Percentiles rank a stretch among this genome's conserved stretches.
These are phyloP conservation scores for Solen grandis DNA, from an alignment of 1,140 invertebrate genomes.

Conservation along the genomic window DNA sequence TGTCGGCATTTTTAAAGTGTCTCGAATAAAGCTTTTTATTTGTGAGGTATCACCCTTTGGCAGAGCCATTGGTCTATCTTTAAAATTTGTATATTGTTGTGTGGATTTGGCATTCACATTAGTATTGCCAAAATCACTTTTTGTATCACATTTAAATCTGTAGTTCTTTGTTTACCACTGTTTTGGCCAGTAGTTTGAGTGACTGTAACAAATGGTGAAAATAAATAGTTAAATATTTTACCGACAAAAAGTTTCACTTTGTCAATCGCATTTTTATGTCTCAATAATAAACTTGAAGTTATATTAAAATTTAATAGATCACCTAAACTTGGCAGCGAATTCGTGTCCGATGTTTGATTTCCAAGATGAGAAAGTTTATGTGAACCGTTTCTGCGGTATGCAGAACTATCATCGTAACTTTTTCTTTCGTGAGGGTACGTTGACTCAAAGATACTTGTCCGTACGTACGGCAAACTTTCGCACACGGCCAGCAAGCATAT, in stretches of 20 bases:
- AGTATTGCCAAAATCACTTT: neutral
- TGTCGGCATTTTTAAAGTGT: neutral
- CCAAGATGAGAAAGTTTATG: no score
- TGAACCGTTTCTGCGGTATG: no score
- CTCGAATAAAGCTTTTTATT: neutral
- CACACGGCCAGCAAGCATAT: conserved; percentile 3
- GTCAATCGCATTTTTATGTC: neutral
- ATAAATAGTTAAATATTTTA: neutral
- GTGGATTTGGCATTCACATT: neutral
- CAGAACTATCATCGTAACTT: no score
- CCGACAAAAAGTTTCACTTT: neutral
- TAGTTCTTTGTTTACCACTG: neutral
- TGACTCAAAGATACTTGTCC: no score
- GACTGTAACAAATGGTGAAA: neutral
- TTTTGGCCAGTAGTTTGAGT: neutral
- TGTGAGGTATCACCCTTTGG: neutral
- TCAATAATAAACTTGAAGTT: neutral
- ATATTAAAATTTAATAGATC: neutral
- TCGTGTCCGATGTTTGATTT: neutral
- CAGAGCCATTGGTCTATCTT: neutral
- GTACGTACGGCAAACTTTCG: conserved; percentile 18
- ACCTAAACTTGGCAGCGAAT: neutral
- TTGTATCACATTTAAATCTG: neutral
- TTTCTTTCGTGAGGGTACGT: no score
- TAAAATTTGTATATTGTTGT: neutral